Conservation (phyloP, 2,797 vertebrate genomes). For the Gymnothorax reevesii region DNA sequence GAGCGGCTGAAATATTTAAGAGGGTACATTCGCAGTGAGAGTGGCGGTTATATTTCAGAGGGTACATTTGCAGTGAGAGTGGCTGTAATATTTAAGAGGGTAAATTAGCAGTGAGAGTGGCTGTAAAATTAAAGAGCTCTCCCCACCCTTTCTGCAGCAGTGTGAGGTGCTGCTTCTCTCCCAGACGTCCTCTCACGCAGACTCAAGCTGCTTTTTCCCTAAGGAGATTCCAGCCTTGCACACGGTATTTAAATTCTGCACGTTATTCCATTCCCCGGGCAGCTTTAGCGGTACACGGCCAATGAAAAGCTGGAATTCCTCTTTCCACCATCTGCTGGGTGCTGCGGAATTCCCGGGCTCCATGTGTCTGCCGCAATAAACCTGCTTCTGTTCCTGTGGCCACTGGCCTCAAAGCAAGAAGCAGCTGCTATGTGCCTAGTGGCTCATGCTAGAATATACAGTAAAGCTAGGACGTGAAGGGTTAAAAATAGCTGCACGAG, state of each 20-base stretch:
- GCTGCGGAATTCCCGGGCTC: not conserved
- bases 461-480: not conserved
- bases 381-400: not conserved
- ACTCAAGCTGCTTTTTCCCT: not conserved
- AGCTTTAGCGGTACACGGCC: not conserved
- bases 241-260: not conserved
- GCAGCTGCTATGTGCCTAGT: not conserved
- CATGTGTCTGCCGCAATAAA: not conserved
- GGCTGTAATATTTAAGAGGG: no score
- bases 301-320: not conserved
- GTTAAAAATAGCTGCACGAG: not conserved
- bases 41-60: no score
- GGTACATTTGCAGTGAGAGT: no score
- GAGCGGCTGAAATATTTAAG: no score
- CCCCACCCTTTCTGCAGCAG: not conserved
- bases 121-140: not conserved
- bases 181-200: not conserved
- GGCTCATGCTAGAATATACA: not conserved
- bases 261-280: not conserved
- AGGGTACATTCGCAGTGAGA: no score
- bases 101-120: no score
- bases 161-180: not conserved
- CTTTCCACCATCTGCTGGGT: not conserved
- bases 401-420: not conserved
- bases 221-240: not conserved